These are phyloP conservation scores for Chorisops tibialis DNA, from an alignment of 2,888 invertebrate species.

Conservation along the genomic window DNA sequence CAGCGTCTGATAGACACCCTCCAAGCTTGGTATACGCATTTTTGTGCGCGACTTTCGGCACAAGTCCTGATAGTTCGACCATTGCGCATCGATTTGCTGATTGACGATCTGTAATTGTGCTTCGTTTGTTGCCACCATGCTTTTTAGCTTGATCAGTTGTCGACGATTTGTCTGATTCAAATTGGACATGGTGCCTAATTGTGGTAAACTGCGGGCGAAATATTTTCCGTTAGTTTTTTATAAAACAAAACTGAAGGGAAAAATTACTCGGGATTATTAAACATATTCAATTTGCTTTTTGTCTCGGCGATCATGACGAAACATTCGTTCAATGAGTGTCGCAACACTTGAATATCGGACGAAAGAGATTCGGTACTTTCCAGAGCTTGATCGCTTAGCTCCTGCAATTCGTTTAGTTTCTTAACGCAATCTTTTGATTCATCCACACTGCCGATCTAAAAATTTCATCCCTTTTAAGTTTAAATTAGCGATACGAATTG, in stretches of 20 bases:
- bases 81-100: constrained; percentile 70
- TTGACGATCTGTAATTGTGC: constrained; percentile 71
- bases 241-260: neutral
- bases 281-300: constrained; percentile 46
- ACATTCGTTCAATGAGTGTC: constrained; percentile 53
- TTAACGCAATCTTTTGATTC: constrained; percentile 57
- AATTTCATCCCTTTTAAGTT: neutral
- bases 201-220: constrained; percentile 44
- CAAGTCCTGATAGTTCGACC: constrained; percentile 64
- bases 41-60: constrained; percentile 49
- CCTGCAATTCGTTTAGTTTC: constrained; percentile 56
- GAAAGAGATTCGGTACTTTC: constrained; percentile 60
- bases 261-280: constrained; percentile 46
- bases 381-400: constrained; percentile 61
- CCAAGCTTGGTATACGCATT: constrained; percentile 61
- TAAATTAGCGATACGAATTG: neutral
- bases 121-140: constrained; percentile 68
- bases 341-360: constrained; percentile 58
- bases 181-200: constrained; percentile 41
- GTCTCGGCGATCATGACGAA: constrained; percentile 50
- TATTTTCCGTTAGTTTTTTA: neutral
- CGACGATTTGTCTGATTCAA: constrained; percentile 50
- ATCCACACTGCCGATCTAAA: constrained; percentile 56
- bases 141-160: constrained; percentile 66
- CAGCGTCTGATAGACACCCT: constrained; percentile 75